Evolutionary conservation across 2,888 invertebrate species (phyloP), one percentile per base, ranked within the genome.

Genomic region (Epicampocera succincta): DNA sequence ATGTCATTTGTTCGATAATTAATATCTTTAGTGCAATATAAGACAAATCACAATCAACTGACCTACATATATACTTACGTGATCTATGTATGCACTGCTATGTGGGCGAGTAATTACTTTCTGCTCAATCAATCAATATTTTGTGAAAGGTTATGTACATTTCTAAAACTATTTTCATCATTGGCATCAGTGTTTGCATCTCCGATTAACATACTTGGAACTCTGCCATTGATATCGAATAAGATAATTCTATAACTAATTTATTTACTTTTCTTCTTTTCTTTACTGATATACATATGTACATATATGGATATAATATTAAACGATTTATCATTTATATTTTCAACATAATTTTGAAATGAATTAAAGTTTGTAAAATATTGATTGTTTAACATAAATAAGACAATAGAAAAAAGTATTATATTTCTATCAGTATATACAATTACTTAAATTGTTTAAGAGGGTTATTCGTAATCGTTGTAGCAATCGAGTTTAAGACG

Each of bases 1-100:
- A 48, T 48, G 19, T 48, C 19, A 48, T 19, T 48, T 48, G 48
- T 48, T 48, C 12, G 48, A 19, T 48, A 19, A 19, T 48, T 48
- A 19, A 19, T 48, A 48, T 17, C 19, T 3, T 19, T 9, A 48
- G 6, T 19, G 19, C 11, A 48, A 48, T 48, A 19, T 5, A 19
- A 17, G 19, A 48, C 48, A 48, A 48, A 19, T 17, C 48, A 12
- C 9, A 19, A 19, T 19, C 19, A 19, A 48, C 19, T 15, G 48
- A 48, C 17, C 11, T 48, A 48, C 19, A 11, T 48, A 19, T 8
- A 17, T 48, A 9, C 19, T 19, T 11, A 19, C 17, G 11, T 48
- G 42, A 42, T 42, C 42, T 8, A 48, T 17, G 8, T 19, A 19
- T 48, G 19, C 11, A 48, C 17, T 19, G 19, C 48, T 19, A 19